phyloP scores from a whole-genome alignment of 2,797 vertebrate species.

The Euphonia xanthogaster region DNA sequence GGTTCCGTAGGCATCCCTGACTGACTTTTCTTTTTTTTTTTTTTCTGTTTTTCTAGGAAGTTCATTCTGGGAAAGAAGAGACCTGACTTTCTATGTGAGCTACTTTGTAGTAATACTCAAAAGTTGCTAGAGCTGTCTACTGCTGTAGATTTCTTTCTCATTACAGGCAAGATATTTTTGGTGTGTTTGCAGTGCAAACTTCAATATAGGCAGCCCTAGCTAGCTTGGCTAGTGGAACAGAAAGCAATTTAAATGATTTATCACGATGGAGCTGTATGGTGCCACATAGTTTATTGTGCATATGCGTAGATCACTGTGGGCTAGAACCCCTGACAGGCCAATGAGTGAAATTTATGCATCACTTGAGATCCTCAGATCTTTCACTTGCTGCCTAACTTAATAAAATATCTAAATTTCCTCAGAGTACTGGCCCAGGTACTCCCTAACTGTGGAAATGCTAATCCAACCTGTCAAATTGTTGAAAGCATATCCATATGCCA shows the following conservation, averaged over 20 bases:
- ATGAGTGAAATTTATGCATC: conserved; percentile 26
- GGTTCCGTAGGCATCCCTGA: not conserved
- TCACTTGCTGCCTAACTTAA: not conserved
- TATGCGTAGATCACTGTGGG: not conserved
- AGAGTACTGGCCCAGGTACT: not conserved
- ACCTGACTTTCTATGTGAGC: not conserved
- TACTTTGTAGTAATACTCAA: not conserved
- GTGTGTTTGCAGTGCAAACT: not conserved
- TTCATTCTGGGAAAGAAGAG: not conserved
- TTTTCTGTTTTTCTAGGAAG: not conserved
- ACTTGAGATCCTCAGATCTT: not conserved
- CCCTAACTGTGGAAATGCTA: not conserved
- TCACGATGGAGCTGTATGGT: not conserved
- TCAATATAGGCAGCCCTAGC: not conserved
- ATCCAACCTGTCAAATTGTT: not conserved
- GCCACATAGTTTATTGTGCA: not conserved
- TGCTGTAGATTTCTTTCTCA: not conserved
- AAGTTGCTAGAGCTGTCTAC: not conserved
- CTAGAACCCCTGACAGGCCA: not conserved
- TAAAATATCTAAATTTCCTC: conserved; percentile 16
- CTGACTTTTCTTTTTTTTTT: not conserved
- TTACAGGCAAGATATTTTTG: not conserved
- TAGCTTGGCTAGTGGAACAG: not conserved
- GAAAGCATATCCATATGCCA: not conserved
- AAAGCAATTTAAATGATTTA: conserved; percentile 47